A percentile compares a stretch with the other conserved stretches of the same genome.
phyloP scores from a whole-genome alignment of 2,797 vertebrate species.

The Hemibagrus guttatus region DNA sequence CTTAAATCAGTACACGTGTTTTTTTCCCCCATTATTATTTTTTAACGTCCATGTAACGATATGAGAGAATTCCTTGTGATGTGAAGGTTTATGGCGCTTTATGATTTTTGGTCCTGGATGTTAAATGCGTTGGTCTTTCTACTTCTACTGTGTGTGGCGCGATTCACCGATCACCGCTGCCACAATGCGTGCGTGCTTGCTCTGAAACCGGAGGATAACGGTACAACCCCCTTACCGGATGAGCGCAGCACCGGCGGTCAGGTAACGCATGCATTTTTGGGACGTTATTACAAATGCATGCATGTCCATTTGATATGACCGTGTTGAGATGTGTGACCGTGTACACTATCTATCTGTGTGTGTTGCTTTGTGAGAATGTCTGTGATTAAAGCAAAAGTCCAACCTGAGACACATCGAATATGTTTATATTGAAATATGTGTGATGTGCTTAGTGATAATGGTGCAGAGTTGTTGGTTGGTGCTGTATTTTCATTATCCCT shows the following conservation, averaged over 20 bases:
- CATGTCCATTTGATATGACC: background rate
- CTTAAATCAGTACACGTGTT: background rate
- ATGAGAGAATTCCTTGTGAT: background rate
- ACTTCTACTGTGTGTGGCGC: background rate
- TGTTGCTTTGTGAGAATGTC: too few relatives aligned
- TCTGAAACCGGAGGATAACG: background rate
- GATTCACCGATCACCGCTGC: background rate
- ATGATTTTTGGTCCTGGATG: background rate
- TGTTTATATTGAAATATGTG: background rate
- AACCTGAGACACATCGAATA: background rate
- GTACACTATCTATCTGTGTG: too few relatives aligned
- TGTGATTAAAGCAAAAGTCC: background rate
- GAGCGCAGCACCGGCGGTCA: background rate
- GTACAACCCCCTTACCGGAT: background rate
- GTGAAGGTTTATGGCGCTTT: background rate
- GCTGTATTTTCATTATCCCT: background rate
- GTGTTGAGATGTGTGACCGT: background rate
- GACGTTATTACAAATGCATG: background rate
- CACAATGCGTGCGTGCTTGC: background rate
- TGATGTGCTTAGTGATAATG: background rate
- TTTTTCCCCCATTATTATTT: background rate
- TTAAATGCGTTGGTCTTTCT: conserved; percentile 12
- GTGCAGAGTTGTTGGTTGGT: background rate
- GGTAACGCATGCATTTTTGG: background rate
- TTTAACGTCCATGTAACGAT: background rate